A percentile compares a stretch with the other conserved stretches of the same genome.
phyloP scores from a whole-genome alignment of 2,888 invertebrate species.

The Boloria selene region DNA sequence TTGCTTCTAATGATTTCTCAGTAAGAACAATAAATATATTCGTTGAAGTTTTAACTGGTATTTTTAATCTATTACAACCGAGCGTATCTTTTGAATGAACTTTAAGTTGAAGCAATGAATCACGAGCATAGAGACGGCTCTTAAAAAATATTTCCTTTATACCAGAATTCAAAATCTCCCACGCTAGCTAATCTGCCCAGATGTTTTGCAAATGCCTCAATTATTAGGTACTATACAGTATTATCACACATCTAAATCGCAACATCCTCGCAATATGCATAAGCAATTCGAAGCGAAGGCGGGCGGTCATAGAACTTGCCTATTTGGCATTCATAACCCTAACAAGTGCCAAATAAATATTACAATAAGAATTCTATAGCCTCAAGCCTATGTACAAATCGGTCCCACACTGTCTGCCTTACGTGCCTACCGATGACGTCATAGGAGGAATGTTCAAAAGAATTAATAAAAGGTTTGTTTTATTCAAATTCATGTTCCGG shows the following conservation, averaged over 20 bases:
- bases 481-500: conserved; percentile 32
- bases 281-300: conserved; percentile 39
- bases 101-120: conserved; percentile 5
- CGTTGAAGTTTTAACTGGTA: too few relatives aligned
- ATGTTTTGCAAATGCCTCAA: conserved; percentile 37
- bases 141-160: conserved; percentile 19
- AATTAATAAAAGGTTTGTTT: conserved; percentile 32
- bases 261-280: conserved; percentile 40
- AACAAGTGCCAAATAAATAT: conserved; percentile 75
- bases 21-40: too few relatives aligned
- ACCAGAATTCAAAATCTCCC: conserved; percentile 26
- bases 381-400: conserved; percentile 55
- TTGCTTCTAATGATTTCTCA: too few relatives aligned
- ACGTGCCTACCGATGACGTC: conserved; percentile 60
- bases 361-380: conserved; percentile 71
- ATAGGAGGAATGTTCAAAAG: conserved; percentile 44
- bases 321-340: conserved; percentile 73
- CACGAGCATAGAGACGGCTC: not conserved
- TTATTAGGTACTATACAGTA: conserved; percentile 43
- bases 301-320: conserved; percentile 72
- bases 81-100: not conserved
- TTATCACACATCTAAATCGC: conserved; percentile 44
- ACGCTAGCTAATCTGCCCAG: conserved; percentile 33
- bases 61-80: too few relatives aligned
- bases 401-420: conserved; percentile 76